Base-by-base conservation (phyloP, 1,140 invertebrate genomes). In the Chelonus insularis region DNA sequence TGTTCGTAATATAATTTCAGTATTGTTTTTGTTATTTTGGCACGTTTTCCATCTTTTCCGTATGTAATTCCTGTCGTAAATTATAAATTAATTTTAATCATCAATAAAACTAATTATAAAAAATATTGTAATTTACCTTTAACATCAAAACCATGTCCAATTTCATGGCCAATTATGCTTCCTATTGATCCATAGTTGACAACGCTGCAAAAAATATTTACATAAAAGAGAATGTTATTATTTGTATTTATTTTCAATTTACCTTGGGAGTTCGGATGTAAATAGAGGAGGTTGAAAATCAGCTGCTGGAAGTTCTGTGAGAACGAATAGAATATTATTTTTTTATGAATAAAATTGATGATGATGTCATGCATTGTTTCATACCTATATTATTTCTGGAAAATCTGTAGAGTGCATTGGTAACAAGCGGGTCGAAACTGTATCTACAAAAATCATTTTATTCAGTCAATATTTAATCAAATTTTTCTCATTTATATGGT, bases 241-340 rank as follows among this genome's bases (percentile, higher is more conserved):
- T 54, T 5, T 16, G 39, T 23, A 1, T 43, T 29, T 18, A 0
- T 50, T 52, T 12, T 51, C 29, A 61, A 32, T 47, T 72, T 69
- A 77, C 74, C 68, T 56, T 29, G 73, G 67, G 25, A 72, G 60
- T 9, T 43, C 25, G 5, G 68, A 45, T 6, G 65, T 66, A 57
- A 74, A 89, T 70, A 89, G 86, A 9, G 88, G 88, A 75, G 86
- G 85, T 71, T 88, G 87, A 59, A 90, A 72, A 70, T 89, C 88
- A 23, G 87, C 88, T 72, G 89, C 82, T 60, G 88, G 88, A 32
- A 90, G 80, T 70, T 87, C 88, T 89, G 78, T 68, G 81, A 84
- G 72, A 70, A 70, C 34, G 70, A 71, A 34, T 34, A 23, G 34
- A 16, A 7, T 23, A 20, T 32, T 8, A 20, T 57, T 52, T 8